These are phyloP conservation scores for Deilephila elpenor DNA, from an alignment of 2,888 invertebrate genomes.

Conservation along the genomic window DNA sequence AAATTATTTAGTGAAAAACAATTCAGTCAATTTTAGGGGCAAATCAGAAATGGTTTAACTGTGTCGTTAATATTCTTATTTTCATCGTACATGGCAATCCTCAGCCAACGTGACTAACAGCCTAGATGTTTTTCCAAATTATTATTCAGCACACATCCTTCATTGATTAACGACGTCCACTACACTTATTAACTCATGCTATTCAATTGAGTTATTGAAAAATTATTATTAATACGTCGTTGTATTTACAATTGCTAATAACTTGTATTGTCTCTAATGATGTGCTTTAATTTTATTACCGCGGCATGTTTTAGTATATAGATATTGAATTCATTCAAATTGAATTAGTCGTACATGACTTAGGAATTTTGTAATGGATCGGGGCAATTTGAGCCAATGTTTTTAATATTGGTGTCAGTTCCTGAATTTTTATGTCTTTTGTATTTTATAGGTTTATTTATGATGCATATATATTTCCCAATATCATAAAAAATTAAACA, in stretches of 20 bases:
- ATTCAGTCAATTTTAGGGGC: too few species aligned
- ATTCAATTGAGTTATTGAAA: conserved; percentile 27
- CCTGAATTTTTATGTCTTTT: not conserved
- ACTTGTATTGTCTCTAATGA: conserved; percentile 11
- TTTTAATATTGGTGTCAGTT: not conserved
- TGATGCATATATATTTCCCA: not conserved
- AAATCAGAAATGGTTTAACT: too few species aligned
- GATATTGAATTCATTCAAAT: not conserved
- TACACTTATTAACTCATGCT: conserved; percentile 19
- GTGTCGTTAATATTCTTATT: too few species aligned
- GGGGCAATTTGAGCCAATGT: not conserved
- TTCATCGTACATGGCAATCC: not conserved
- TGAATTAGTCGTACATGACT: not conserved
- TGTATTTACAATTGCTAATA: conserved; percentile 30
- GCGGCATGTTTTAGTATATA: not conserved
- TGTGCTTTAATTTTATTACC: conserved; percentile 21
- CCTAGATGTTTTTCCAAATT: not conserved
- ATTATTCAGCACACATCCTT: not conserved
- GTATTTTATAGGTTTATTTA: not conserved
- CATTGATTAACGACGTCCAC: conserved; percentile 5
- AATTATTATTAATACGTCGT: conserved; percentile 20
- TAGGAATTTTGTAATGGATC: not conserved
- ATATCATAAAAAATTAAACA: too few species aligned
- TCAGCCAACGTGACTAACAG: not conserved
- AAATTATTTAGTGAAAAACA: too few species aligned